Base-by-base conservation (phyloP, 2,113 vertebrate genomes). In the Hypomesus transpacificus region DNA sequence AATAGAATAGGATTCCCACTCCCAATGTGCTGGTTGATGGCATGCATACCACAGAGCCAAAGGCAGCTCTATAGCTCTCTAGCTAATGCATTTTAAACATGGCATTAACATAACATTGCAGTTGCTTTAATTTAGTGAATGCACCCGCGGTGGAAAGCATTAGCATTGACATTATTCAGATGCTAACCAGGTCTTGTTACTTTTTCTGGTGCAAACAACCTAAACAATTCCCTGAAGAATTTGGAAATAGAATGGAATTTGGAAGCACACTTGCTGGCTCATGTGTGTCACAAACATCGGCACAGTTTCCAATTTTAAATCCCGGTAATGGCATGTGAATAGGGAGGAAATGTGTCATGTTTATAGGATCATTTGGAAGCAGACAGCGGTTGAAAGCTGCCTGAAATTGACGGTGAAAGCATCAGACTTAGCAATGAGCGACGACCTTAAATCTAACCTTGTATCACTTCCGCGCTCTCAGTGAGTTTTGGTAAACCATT, bases 51-150 rank as follows among this genome's bases (percentile, higher is more conserved):
- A 67, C 26, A 24, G 24, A 26, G 53, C 26, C 22, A 18, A 6
- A 9, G 57, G 53, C 14, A 5, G 24, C 4, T 26, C 34, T 18
- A 50, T 70, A 51, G 20, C 20, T 51, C 31, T 59, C 16, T 26
- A 20, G n/a, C 68, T 70, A 51, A 70, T 70, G 58, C 39, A 26
- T 70, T 46, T 60, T 39, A 70, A 39, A 60, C n/a, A 39, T 64
- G 28, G 18, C 50, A 60, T 69, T 69, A 69, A 46, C 68, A 70
- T 70, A 61, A 61, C 60, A 58, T 34, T 54, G 8, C 7, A 39
- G 28, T 34, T 28, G 53, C 56, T 50, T 69, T 60, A 59, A 60
- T 69, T 17, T 69, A 4, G 20, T 46, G 31, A 69, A 69, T 46
- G 53, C 54, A 22, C 26, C 14, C n/a, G 20, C 28, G 53, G 18